Percentiles rank a stretch among this genome's conserved stretches.
These are phyloP conservation scores for Oreotrochilus melanogaster DNA, from an alignment of 2,113 vertebrate genomes.

Conservation along the genomic window DNA sequence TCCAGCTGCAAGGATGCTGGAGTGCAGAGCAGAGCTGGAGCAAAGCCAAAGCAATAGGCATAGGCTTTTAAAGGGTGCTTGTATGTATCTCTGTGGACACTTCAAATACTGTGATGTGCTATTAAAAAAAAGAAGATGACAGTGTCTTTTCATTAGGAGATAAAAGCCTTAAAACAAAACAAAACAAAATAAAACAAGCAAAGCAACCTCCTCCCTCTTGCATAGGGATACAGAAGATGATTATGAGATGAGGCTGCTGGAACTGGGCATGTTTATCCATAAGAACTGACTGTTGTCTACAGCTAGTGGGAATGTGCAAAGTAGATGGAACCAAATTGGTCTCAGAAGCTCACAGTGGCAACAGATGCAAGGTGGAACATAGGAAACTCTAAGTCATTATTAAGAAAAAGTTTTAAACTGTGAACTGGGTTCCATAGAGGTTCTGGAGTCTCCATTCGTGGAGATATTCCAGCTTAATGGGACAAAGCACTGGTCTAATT, in stretches of 20 bases:
- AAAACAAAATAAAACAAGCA: too few species aligned
- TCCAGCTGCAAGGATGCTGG: background rate
- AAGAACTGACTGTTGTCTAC: background rate
- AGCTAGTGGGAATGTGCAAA: accelerated
- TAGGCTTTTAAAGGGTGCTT: background rate
- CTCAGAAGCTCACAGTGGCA: accelerated
- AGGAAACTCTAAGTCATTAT: background rate
- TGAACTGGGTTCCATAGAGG: background rate
- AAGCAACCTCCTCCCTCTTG: background rate
- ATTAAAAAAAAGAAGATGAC: background rate
- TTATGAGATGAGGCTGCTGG: background rate
- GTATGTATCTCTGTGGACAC: background rate
- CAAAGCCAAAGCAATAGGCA: background rate
- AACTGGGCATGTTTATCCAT: background rate
- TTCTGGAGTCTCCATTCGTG: background rate
- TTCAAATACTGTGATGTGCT: background rate
- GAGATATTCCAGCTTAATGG: background rate
- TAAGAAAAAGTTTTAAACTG: background rate
- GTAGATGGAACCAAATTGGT: background rate
- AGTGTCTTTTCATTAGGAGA: background rate
- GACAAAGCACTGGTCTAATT: background rate
- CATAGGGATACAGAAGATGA: background rate
- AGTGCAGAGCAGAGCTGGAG: background rate
- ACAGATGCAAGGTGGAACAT: background rate
- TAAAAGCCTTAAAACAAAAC: background rate